Evolutionary conservation across 2,888 invertebrate species (phyloP), one percentile per base, ranked within the genome.

Genomic region (Agonopterix arenella): DNA sequence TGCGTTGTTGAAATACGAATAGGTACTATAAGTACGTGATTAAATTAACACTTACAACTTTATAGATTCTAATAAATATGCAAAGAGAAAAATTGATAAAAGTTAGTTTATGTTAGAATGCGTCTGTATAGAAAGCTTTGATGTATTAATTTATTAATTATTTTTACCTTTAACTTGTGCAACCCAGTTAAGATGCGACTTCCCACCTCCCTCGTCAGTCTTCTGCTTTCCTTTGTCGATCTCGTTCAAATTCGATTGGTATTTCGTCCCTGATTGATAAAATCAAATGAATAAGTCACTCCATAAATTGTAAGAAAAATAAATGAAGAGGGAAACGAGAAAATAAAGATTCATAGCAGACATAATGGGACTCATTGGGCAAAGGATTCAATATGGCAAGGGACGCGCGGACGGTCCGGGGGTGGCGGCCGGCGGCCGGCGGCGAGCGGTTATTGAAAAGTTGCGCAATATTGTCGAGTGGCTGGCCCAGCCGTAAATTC

Each of bases 181-280:
- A 55, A 89, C 89, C 90, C 90, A 91, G 75, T 90, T 90, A 66
- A 89, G 83, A 62, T 88, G 85, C 58, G 81, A 79, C 68, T 90
- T 90, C 64, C 90, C 84, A 51, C 90, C 84, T 46, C 90, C 90
- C 66, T 92, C 92, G 67, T 90, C 89, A 52, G 93, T 91, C 83
- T 94, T 94, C 78, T 94, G 94, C 80, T 94, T 94, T 48, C 93
- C 93, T 83, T 94, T 94, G 78, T 93, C 94, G 73, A 94, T 94
- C 83, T 94, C 94, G 78, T 95, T 95, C 73, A 94, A 82, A 73
- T 92, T 92, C 59, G 93, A 93, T 83, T 93, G 93, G 78, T 93
- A 94, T 78, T 94, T 94, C 58, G 93, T 92, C 78, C 93, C 94
- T 93, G 90, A 67, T 84, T 54, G 45, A 49, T 53, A 56, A 55